These are phyloP conservation scores for Polietes domitor DNA, from an alignment of 2,888 invertebrate genomes.

Conservation along the genomic window DNA sequence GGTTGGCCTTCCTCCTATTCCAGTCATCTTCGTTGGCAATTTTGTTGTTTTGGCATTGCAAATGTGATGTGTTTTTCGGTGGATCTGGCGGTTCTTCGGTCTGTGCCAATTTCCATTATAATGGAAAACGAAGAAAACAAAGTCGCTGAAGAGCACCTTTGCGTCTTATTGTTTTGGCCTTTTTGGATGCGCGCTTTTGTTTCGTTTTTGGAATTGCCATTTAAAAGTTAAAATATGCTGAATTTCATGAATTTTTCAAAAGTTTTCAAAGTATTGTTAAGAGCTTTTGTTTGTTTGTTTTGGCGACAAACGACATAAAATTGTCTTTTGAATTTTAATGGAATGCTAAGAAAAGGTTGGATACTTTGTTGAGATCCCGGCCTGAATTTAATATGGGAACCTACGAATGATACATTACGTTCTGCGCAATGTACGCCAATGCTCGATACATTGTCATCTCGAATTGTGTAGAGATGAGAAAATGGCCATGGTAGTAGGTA, in stretches of 20 bases:
- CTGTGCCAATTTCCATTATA: constrained; percentile 53
- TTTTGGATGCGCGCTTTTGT: constrained; percentile 41
- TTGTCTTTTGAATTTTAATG: constrained; percentile 64
- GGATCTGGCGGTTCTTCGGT: not conserved
- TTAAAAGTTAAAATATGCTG: constrained; percentile 56
- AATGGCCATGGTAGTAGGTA: no score
- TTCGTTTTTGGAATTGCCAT: constrained; percentile 46
- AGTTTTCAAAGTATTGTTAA: constrained; percentile 61
- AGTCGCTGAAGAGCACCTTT: constrained; percentile 60
- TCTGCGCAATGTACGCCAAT: not conserved
- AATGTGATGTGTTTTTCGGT: constrained; percentile 34
- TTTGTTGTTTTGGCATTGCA: constrained; percentile 26
- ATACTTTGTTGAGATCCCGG: constrained; percentile 9
- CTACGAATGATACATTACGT: constrained; percentile 18
- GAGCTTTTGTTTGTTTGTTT: constrained; percentile 29
- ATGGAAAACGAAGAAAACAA: constrained; percentile 43
- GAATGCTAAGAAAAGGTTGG: constrained; percentile 45
- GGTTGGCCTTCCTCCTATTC: constrained; percentile 6
- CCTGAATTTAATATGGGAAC: constrained; percentile 14
- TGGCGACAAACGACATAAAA: constrained; percentile 41
- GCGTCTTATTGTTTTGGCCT: constrained; percentile 55
- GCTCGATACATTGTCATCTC: not conserved
- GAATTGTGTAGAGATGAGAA: no score
- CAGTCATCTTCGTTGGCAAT: constrained; percentile 7
- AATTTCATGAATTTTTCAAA: constrained; percentile 72